Evolutionary conservation across 2,113 vertebrate genomes (phyloP).

Genomic region (Cairina moschata): DNA sequence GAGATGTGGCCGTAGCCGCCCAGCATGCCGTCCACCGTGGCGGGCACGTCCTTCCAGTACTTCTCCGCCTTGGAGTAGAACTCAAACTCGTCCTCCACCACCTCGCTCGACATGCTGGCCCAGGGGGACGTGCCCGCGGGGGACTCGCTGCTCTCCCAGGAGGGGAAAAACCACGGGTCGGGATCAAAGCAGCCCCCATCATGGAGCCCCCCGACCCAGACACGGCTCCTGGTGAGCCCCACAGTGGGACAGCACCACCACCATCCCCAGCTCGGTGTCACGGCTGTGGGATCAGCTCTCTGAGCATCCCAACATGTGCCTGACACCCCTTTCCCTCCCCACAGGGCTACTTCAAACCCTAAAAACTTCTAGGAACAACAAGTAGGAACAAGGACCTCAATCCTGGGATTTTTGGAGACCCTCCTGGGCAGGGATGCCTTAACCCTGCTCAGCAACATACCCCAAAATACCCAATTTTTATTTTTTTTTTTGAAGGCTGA

Average conservation of each 20-base stretch:
- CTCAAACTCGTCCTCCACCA: slow-evolving; percentile 79
- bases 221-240: no score
- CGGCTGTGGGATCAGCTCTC: background rate
- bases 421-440: background rate
- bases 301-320: background rate
- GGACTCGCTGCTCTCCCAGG: background rate
- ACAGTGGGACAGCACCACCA: background rate
- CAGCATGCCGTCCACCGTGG: slow-evolving; percentile 96
- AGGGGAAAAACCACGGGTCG: background rate
- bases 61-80: slow-evolving; percentile 93
- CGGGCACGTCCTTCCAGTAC: slow-evolving; percentile 91
- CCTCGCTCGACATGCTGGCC: slow-evolving; percentile 83
- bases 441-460: background rate
- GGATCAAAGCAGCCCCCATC: accelerated
- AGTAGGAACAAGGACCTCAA: background rate
- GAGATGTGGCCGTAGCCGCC: slow-evolving; percentile 97
- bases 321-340: background rate
- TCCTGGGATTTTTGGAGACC: background rate
- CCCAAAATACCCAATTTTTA: background rate
- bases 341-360: background rate
- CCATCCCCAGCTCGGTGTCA: background rate
- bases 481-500: background rate
- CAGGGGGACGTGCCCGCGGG: accelerated
- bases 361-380: background rate
- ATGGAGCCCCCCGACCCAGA: accelerated